phyloP scores from a whole-genome alignment of 2,797 vertebrate species.

The Myotis myotis region DNA sequence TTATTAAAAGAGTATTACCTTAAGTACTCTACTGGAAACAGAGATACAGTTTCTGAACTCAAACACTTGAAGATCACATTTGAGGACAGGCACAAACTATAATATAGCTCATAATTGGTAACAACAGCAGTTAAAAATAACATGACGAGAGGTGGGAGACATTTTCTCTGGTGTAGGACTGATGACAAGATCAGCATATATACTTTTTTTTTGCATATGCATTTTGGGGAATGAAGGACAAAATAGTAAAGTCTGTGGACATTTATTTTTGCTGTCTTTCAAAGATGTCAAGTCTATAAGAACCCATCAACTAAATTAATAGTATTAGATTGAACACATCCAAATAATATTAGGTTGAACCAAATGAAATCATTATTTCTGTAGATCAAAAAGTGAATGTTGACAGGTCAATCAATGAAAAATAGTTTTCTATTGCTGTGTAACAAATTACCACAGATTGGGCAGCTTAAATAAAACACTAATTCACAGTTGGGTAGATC shows the following conservation, averaged over 20 bases:
- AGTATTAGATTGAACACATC: background rate
- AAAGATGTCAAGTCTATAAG: background rate
- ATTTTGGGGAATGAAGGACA: constrained; percentile 7
- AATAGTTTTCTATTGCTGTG: background rate
- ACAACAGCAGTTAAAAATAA: background rate
- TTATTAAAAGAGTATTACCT: background rate
- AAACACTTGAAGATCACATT: background rate
- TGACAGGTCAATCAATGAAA: background rate
- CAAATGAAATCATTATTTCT: constrained; percentile 42
- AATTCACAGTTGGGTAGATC: background rate
- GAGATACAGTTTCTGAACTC: background rate
- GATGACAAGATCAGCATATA: background rate
- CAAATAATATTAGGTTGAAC: background rate
- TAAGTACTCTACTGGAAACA: background rate
- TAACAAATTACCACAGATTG: background rate
- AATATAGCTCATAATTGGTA: background rate
- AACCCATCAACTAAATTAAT: background rate
- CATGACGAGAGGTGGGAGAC: background rate
- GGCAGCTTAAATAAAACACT: background rate
- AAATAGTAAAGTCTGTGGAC: background rate
- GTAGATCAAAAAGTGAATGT: background rate
- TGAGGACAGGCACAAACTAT: background rate
- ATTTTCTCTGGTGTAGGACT: background rate
- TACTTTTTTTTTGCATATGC: background rate
- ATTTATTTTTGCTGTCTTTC: background rate